phyloP scores from a whole-genome alignment of 2,888 invertebrate species.

The Microplitis deprimator region DNA sequence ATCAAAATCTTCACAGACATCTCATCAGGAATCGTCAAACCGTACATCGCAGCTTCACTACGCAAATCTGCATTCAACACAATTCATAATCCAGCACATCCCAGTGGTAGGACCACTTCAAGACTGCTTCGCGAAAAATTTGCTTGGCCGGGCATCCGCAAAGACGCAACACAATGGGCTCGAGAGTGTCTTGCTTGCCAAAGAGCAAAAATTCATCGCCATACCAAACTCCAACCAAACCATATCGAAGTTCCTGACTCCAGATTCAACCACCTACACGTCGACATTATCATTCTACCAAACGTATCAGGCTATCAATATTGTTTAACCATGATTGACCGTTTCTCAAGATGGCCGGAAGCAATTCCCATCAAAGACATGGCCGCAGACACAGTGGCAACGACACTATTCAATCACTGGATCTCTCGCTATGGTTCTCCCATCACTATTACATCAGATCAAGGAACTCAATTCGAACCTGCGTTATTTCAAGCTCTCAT shows the following conservation, averaged over 20 bases:
- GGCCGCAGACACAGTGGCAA: neutral
- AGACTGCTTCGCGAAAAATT: neutral
- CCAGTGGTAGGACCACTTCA: neutral
- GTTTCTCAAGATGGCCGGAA: too few relatives aligned
- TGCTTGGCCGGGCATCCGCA: neutral
- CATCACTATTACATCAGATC: neutral
- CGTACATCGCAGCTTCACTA: neutral
- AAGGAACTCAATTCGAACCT: neutral
- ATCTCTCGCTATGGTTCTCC: neutral
- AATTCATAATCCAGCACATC: neutral
- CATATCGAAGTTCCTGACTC: constrained; percentile 43
- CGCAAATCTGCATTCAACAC: neutral
- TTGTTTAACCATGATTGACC: neutral
- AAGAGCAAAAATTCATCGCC: constrained; percentile 54
- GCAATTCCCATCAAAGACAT: too few relatives aligned
- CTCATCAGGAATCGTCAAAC: neutral
- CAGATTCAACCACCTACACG: constrained; percentile 26
- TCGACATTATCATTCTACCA: constrained; percentile 28
- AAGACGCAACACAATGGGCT: neutral
- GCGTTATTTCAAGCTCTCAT: neutral
- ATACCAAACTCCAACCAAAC: constrained; percentile 49
- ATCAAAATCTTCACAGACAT: neutral
- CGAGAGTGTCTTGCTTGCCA: constrained; percentile 52
- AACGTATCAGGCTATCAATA: neutral
- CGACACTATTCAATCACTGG: neutral